Evolutionary conservation across 2,797 vertebrate species (phyloP), one percentile per base, ranked within the genome.

Genomic region (Denticeps clupeoides): DNA sequence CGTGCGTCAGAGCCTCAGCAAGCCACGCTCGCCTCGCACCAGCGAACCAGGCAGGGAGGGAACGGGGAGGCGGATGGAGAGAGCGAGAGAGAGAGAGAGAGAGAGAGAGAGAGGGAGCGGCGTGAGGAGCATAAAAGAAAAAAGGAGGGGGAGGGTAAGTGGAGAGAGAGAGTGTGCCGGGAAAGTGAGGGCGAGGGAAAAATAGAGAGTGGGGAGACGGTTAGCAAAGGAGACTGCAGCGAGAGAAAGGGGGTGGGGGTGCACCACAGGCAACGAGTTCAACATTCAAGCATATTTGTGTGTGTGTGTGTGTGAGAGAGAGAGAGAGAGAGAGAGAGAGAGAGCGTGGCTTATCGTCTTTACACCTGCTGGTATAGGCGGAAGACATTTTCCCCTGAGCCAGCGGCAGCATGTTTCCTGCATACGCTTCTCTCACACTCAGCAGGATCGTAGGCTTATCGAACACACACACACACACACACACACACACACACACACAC

Each of bases 1-100:
- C 42, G 52, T 52, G 52, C 60, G 58, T 70, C 58, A 63, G 46
- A 37, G 43, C 51, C 50, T 51, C 43, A n/a, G 26, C 21, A 33
- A 49, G 47, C 16, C 29, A 29, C 27, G 13, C 32, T 35, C 11
- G 4, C 2, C 32, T 6, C n/a, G 19, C 23, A 8, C 25, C 23
- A 22, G 5, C 23, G 22, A 3, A 40, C 19, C 7, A 22, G 12
- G 40, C 2, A 23, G 21, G 11, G 22, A 7, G 15, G 7, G 11
- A 12, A 8, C 28, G 44, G n/a, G 21, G 22, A 13, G 22, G 13
- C n/a, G 28, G 12, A 13, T 15, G 24, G 24, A 18, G 11, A 24
- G 15, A 28, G 32, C 22, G 28, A n/a, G n/a, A n/a, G 27, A 33
- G 11, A 33, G 18, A 33, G 13, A 18, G n/a, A 22, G 12, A 28